These are phyloP conservation scores for Bombyx mandarina DNA, from an alignment of 1,140 invertebrate genomes.

Conservation along the genomic window DNA sequence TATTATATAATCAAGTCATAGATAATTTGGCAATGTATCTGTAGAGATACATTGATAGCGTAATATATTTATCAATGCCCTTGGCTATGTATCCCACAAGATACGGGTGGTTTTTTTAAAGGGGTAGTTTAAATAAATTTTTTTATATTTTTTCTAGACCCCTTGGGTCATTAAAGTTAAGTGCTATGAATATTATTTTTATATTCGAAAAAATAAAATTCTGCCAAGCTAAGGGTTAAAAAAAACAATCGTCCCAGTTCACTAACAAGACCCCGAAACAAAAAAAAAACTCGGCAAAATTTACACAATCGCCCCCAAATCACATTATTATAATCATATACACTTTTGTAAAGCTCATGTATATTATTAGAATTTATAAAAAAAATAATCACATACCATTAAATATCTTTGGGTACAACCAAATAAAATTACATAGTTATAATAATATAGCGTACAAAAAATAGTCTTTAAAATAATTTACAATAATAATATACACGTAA, in stretches of 20 bases:
- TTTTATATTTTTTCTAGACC: too few species aligned
- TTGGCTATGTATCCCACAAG: too few species aligned
- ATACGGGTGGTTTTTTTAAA: too few species aligned
- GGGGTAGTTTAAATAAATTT: too few species aligned
- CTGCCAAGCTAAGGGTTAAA: too few species aligned
- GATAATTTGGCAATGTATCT: too few species aligned
- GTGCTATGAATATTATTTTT: too few species aligned
- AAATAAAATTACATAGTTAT: constrained; percentile 42
- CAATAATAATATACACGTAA: constrained; percentile 62
- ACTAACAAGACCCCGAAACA: constrained; percentile 22
- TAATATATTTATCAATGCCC: too few species aligned
- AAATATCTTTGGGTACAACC: constrained; percentile 69
- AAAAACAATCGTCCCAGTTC: constrained; percentile 4
- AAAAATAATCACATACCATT: constrained; percentile 63
- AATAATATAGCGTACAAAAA: constrained; percentile 56
- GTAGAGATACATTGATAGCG: too few species aligned
- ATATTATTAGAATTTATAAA: constrained; percentile 19
- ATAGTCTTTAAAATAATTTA: constrained; percentile 65
- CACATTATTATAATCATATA: constrained; percentile 26
- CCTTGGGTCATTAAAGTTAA: too few species aligned
- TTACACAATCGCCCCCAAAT: constrained; percentile 5
- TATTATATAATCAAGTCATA: too few species aligned
- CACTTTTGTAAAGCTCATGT: constrained; percentile 61
- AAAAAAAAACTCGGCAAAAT: constrained; percentile 47
- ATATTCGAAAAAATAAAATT: too few species aligned